Percentiles rank a stretch among this genome's conserved stretches.
These are phyloP conservation scores for Ramphastos sulfuratus DNA, from an alignment of 2,113 vertebrate species.

Conservation along the genomic window DNA sequence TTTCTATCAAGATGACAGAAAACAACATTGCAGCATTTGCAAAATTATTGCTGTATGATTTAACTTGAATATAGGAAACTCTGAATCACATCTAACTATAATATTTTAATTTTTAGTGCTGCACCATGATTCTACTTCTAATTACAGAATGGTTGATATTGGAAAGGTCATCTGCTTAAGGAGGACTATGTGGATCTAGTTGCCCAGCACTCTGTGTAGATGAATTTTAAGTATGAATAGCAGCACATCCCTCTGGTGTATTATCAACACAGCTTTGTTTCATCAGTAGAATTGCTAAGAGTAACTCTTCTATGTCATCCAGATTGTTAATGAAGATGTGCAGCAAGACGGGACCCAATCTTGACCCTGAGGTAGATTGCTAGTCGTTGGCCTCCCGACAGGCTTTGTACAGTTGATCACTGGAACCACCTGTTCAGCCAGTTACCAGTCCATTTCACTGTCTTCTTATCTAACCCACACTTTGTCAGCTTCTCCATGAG, in stretches of 20 bases:
- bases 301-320: too few species aligned
- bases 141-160: neutral
- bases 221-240: neutral
- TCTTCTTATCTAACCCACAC: too few species aligned
- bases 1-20: neutral
- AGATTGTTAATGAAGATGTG: too few species aligned
- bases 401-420: neutral
- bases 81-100: neutral
- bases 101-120: neutral
- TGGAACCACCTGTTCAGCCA: too few species aligned
- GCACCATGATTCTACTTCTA: neutral
- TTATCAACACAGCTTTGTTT: too few species aligned
- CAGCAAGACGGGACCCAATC: neutral
- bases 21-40: neutral
- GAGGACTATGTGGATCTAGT: rapidly evolving
- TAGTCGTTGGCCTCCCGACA: neutral
- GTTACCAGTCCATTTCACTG: too few species aligned
- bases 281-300: too few species aligned
- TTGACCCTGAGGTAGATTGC: neutral
- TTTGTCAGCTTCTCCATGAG: too few species aligned
- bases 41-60: neutral
- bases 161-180: neutral
- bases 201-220: rapidly evolving
- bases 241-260: too few species aligned
- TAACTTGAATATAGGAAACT: neutral